Percentiles rank a stretch among this genome's conserved stretches.
phyloP scores from a whole-genome alignment of 2,888 invertebrate genomes.

The Acanthosoma haemorrhoidale region DNA sequence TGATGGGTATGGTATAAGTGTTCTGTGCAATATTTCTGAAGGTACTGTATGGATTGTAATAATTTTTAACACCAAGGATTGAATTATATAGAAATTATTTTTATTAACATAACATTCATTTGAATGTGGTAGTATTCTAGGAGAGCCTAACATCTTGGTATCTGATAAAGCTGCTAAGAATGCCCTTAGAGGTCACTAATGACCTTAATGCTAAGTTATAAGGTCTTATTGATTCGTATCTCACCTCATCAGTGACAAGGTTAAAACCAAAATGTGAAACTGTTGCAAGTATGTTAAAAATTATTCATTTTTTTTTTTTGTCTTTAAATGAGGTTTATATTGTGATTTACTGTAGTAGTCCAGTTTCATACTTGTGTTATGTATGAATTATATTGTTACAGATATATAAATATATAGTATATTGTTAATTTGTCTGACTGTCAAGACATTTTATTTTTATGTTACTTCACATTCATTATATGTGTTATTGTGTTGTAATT shows the following conservation, averaged over 20 bases:
- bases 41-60: slow-evolving; percentile 15
- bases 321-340: neutral
- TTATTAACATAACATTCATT: slow-evolving; percentile 4
- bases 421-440: too few species aligned
- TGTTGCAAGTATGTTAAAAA: neutral
- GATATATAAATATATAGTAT: neutral
- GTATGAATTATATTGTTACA: neutral
- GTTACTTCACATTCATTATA: neutral
- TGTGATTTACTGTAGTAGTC: neutral
- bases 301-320: neutral
- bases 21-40: slow-evolving; percentile 21
- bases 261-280: neutral
- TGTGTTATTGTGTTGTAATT: neutral
- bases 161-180: neutral
- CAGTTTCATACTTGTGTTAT: neutral
- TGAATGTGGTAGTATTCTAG: neutral
- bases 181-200: neutral
- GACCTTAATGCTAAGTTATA: neutral
- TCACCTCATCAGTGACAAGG: neutral
- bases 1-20: neutral
- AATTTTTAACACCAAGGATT: slow-evolving; percentile 20
- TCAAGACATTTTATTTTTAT: neutral
- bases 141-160: neutral
- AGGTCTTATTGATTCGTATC: neutral
- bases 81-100: slow-evolving; percentile 17